Percentiles rank a stretch among this genome's conserved stretches.
phyloP scores from a whole-genome alignment of 2,797 vertebrate species.

The Anguilla anguilla region DNA sequence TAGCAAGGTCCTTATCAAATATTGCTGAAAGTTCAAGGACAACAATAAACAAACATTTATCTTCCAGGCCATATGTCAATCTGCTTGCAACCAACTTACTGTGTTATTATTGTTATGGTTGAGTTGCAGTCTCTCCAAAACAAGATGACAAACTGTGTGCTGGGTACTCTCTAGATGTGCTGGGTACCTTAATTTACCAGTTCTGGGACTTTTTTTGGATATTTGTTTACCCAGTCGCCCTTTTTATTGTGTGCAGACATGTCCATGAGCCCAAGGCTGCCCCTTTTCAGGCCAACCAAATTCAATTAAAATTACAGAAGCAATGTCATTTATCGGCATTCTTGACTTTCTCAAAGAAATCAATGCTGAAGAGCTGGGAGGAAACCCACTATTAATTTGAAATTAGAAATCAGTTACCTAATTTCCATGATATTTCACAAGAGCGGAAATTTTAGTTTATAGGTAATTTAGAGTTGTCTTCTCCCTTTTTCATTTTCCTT shows the following conservation, averaged over 20 bases:
- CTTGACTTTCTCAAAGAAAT: background rate
- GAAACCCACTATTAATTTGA: background rate
- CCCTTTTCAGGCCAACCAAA: background rate
- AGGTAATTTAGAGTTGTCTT: background rate
- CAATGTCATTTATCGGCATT: background rate
- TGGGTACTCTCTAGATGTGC: background rate
- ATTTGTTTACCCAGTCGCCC: background rate
- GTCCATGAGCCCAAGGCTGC: background rate
- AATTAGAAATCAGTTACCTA: background rate
- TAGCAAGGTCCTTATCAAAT: background rate
- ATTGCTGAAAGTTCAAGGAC: background rate
- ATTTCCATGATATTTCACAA: background rate
- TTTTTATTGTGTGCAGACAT: background rate
- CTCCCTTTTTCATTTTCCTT: no score
- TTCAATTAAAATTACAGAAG: background rate
- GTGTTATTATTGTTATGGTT: conserved; percentile 8
- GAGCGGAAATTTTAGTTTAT: background rate
- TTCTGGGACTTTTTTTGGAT: background rate
- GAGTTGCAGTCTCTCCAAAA: background rate
- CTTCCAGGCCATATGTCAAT: background rate
- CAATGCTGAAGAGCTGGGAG: background rate
- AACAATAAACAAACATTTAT: background rate
- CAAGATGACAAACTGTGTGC: background rate
- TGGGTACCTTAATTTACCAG: background rate
- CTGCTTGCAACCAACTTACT: background rate